A percentile compares a stretch with the other conserved stretches of the same genome.
Conservation (phyloP, 2,113 vertebrate species). For the Herpailurus yagouaroundi region DNA sequence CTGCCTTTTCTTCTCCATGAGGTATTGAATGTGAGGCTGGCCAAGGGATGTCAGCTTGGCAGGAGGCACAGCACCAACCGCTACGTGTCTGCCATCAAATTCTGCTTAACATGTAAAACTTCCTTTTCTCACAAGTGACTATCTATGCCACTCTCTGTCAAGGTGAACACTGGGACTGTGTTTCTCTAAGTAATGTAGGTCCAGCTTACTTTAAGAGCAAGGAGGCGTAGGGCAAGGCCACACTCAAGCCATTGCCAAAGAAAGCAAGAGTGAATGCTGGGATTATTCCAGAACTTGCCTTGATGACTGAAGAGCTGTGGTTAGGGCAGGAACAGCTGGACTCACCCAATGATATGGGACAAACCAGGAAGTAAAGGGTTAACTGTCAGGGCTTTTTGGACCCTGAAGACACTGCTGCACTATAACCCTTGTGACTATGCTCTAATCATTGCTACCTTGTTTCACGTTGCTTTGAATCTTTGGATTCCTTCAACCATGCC, state of each 20-base stretch:
- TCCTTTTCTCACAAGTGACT: background rate
- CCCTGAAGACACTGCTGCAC: background rate
- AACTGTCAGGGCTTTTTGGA: background rate
- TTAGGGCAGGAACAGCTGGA: background rate
- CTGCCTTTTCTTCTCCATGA: background rate
- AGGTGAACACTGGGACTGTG: background rate
- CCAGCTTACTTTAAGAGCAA: background rate
- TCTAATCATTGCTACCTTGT: background rate
- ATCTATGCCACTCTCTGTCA: background rate
- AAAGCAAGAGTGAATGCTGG: constrained; percentile 15
- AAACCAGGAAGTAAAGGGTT: background rate
- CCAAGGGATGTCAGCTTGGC: background rate
- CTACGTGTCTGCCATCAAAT: background rate
- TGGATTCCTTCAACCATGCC: background rate
- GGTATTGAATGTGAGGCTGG: background rate
- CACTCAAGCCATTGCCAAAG: background rate
- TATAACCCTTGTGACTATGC: background rate
- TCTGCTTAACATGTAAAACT: background rate
- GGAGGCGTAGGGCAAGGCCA: background rate
- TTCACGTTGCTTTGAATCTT: background rate
- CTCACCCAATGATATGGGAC: background rate
- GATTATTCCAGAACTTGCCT: constrained; percentile 45
- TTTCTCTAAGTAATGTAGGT: background rate
- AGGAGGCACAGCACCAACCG: background rate
- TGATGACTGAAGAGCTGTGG: background rate